Evolutionary conservation across 2,113 vertebrate species (phyloP).

Genomic region (Forbesichthys agassizii): DNA sequence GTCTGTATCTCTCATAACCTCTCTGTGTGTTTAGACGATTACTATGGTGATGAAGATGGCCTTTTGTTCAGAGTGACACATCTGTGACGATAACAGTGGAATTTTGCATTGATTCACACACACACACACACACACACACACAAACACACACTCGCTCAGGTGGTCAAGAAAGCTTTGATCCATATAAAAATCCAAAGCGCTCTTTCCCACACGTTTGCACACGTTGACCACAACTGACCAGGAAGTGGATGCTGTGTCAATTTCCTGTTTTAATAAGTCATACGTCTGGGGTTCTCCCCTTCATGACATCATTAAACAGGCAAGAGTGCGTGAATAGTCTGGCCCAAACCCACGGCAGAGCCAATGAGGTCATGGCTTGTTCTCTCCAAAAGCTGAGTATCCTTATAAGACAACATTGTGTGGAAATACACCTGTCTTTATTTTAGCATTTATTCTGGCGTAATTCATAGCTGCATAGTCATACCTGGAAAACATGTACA

Average conservation of each 20-base stretch:
- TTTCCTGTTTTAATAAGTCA: constrained; percentile 37
- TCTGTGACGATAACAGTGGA: no score
- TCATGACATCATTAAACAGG: constrained; percentile 34
- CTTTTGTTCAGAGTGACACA: no score
- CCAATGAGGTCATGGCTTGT: constrained; percentile 40
- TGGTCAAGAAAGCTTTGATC: neutral
- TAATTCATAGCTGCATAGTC: neutral
- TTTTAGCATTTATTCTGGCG: neutral
- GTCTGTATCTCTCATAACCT: no score
- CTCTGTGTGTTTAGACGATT: no score
- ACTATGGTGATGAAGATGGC: no score
- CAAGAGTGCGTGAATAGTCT: constrained; percentile 2
- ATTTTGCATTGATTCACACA: neutral
- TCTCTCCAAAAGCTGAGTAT: constrained; percentile 9
- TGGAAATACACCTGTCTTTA: constrained; percentile 28
- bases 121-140: neutral
- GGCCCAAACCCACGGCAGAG: constrained; percentile 1
- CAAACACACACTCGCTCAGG: neutral
- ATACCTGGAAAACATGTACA: no score
- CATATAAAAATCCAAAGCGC: neutral
- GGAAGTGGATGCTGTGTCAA: neutral
- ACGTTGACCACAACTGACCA: constrained; percentile 31
- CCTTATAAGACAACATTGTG: constrained; percentile 52
- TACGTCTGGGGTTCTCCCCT: constrained; percentile 60
- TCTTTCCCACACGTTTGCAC: constrained; percentile 9